Evolutionary conservation across 2,113 vertebrate species (phyloP).

Genomic region (Tenrec ecaudatus): DNA sequence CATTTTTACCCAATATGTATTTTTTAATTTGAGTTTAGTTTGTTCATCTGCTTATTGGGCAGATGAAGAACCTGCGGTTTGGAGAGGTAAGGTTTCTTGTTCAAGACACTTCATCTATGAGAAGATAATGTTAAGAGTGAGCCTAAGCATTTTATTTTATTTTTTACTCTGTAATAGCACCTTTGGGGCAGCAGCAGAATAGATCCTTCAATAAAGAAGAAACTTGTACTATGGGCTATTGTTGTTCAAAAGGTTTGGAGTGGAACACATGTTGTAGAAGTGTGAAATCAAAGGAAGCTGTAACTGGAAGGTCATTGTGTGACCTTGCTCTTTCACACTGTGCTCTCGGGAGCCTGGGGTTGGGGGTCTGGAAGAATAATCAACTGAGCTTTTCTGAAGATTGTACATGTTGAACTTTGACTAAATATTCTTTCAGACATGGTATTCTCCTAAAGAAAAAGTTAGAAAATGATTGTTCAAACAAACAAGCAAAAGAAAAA

Average conservation of each 20-base stretch:
- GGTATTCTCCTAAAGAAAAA: background rate
- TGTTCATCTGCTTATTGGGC: background rate
- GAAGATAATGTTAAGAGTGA: background rate
- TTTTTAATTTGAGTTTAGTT: background rate
- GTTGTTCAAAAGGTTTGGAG: background rate
- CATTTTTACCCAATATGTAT: background rate
- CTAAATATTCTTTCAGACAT: constrained; percentile 10
- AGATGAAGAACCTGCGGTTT: background rate
- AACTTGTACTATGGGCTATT: background rate
- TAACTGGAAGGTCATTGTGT: background rate
- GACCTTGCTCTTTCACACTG: background rate
- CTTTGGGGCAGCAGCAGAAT: background rate
- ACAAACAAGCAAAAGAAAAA: constrained; percentile 14
- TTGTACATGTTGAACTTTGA: background rate
- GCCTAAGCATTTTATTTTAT: background rate
- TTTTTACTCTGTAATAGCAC: background rate
- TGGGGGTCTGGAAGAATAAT: background rate
- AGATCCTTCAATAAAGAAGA: background rate
- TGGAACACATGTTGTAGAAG: background rate
- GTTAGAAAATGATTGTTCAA: constrained; percentile 26
- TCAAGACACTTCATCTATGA: background rate
- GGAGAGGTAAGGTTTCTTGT: background rate
- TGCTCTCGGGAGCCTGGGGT: background rate
- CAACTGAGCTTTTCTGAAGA: background rate
- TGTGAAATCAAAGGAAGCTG: background rate